phyloP scores from a whole-genome alignment of 2,888 invertebrate genomes.

The Formica aserva region DNA sequence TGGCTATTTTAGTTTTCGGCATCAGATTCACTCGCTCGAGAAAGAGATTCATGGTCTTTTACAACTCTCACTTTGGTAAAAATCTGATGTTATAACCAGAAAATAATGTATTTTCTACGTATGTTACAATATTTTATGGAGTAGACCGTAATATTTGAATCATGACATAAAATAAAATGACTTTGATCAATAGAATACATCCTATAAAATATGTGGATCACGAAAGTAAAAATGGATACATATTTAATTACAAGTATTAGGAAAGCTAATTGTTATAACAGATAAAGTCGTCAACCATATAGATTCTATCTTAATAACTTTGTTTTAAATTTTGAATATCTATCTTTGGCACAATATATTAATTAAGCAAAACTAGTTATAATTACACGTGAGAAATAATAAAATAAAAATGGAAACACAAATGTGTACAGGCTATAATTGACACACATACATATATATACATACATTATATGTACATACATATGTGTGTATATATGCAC shows the following conservation, averaged over 20 bases:
- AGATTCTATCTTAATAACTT: conserved; percentile 68
- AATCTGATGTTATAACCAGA: background rate
- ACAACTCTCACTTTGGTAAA: background rate
- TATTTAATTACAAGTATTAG: conserved; percentile 44
- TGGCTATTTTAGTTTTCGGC: background rate
- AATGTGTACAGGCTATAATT: conserved; percentile 61
- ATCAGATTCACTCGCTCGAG: background rate
- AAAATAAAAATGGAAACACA: conserved; percentile 59
- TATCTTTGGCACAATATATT: conserved; percentile 83
- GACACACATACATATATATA: conserved; percentile 36
- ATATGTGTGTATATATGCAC: background rate
- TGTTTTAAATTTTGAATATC: conserved; percentile 81
- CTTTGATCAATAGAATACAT: background rate
- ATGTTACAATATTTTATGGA: conserved; percentile 23
- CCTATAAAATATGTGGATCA: conserved; percentile 43
- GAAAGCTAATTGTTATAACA: conserved; percentile 66
- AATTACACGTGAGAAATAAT: conserved; percentile 62
- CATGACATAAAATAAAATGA: conserved; percentile 24
- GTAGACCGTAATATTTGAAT: conserved; percentile 29
- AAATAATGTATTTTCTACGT: background rate
- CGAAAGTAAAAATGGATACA: conserved; percentile 50
- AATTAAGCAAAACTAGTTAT: conserved; percentile 75
- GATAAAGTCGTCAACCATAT: conserved; percentile 76
- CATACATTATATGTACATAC: background rate
- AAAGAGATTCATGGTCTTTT: background rate